Percentiles rank a stretch among this genome's conserved stretches.
phyloP scores from a whole-genome alignment of 2,113 vertebrate species.

The Diadophis punctatus region DNA sequence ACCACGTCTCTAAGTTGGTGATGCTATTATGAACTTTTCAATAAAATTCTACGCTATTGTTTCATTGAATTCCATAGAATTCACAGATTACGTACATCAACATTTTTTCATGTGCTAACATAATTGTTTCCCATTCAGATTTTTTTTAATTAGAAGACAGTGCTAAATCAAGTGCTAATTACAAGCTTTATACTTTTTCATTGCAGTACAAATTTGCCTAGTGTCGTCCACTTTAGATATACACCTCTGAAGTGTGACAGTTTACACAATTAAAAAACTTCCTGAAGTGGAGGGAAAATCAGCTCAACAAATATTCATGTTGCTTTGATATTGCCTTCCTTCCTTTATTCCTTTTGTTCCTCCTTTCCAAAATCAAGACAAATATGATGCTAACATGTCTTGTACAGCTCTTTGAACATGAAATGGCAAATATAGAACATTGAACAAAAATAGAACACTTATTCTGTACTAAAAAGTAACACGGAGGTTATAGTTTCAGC shows the following conservation, averaged over 20 bases:
- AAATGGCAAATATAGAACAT: background rate
- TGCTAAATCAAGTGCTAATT: background rate
- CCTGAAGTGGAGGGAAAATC: background rate
- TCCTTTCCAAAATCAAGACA: background rate
- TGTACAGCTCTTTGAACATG: background rate
- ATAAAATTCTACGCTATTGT: background rate
- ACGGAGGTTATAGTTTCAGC: background rate
- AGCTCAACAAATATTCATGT: background rate
- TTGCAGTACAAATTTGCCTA: background rate
- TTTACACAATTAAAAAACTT: background rate
- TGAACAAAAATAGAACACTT: background rate
- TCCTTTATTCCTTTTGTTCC: background rate
- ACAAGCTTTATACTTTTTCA: background rate
- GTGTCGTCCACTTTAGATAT: background rate
- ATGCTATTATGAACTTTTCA: background rate
- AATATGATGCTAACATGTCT: background rate
- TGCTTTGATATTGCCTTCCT: background rate
- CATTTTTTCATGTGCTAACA: background rate
- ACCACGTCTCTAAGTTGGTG: background rate
- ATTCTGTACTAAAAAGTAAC: background rate
- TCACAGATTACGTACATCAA: background rate
- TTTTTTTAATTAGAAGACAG: background rate
- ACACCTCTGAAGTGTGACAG: background rate
- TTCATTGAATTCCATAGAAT: background rate
- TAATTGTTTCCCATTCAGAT: background rate